Evolutionary conservation across 2,888 invertebrate genomes (phyloP), one percentile per base, ranked within the genome.

Genomic region (Athetis lepigone): DNA sequence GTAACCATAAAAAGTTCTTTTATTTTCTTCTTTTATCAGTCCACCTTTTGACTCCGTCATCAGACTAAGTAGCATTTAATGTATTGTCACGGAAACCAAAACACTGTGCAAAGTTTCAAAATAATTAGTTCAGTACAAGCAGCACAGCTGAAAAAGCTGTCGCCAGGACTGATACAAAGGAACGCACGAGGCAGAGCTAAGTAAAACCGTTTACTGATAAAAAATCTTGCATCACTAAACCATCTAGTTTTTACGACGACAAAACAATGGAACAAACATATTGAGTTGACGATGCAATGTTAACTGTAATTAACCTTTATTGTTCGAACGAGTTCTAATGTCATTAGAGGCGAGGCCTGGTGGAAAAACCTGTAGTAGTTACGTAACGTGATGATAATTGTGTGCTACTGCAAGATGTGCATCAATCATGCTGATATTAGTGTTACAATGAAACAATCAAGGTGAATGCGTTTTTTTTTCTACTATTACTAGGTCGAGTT

Each of bases 301-400:
- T 67, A 57, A 59, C 62, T 73, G 57, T 36, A 67, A 75, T 67
- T 77, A 75, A 77, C 66, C 59, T 73, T 77, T 74, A 74, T 77
- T 77, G 77, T 74, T 62, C 29, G 19, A 77, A 52, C 55, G 23
- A 62, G 61, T 72, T 62, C 43, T 77, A 77, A 76, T 72, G 73
- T 43, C 77, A 77, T 62, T 74, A 58, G 52, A 59, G 36, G 49
- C 57, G 25, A 51, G 25, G 27, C 55, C n/a, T 45, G 36, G 43
- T 51, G 54, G 57, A 69, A 74, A 66, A 56, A 58, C 57, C 40
- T 55, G 37, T 6, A 46, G 21, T 47, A 25, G 29, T 27, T 49
- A 37, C 46, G 36, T 43, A 9, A 18, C 47, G n/a, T 51, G 51
- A 54, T 57, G 70, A 57, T 54, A 36, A 58, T 58, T 50, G 42